phyloP scores from a whole-genome alignment of 2,888 invertebrate species.

The Synanthedon vespiformis region DNA sequence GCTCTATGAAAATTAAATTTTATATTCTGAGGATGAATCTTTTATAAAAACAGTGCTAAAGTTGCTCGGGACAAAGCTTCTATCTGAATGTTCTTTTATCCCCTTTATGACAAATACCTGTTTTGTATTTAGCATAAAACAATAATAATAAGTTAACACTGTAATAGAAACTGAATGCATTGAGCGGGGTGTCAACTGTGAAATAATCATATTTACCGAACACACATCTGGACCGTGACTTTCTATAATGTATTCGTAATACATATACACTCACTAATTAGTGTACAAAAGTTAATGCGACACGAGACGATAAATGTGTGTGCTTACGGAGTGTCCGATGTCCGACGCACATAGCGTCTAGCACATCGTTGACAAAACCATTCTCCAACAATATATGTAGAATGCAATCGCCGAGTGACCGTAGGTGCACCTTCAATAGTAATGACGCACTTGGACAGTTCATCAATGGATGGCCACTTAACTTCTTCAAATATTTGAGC shows the following conservation, averaged over 20 bases:
- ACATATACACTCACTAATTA: conserved; percentile 62
- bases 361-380: conserved; percentile 26
- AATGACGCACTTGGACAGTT: conserved; percentile 52
- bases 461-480: conserved; percentile 67
- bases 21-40: no score
- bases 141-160: not conserved
- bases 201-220: conserved; percentile 58
- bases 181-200: not conserved
- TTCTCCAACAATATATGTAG: conserved; percentile 27
- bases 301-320: conserved; percentile 49
- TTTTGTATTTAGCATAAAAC: not conserved
- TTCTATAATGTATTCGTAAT: conserved; percentile 67
- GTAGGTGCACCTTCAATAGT: conserved; percentile 61
- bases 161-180: no score
- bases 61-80: no score
- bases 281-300: conserved; percentile 64
- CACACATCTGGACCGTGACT: conserved; percentile 62
- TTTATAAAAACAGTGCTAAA: no score
- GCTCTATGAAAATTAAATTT: no score
- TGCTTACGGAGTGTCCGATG: conserved; percentile 39
- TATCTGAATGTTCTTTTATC: no score
- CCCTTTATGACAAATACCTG: not conserved
- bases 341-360: conserved; percentile 30
- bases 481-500: conserved; percentile 66
- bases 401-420: conserved; percentile 28